Base-by-base conservation (phyloP, 2,113 vertebrate species). In the Mixornis gularis region DNA sequence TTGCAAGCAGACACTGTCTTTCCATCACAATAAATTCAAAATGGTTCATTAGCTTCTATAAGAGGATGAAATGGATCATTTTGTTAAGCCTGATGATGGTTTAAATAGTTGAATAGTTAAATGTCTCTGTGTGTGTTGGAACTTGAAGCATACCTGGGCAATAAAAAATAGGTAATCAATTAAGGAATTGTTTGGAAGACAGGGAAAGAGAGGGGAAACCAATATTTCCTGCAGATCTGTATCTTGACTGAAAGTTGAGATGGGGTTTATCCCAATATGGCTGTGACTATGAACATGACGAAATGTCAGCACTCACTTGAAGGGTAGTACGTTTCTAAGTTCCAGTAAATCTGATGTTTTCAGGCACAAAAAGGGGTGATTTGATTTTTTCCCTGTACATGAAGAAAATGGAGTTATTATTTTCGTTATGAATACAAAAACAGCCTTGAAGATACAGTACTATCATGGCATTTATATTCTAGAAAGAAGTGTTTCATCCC, bases 1-100 rank as follows among this genome's bases (percentile, higher is more conserved):
- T 97, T 97, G 93, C 83, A 85, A 90, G 74, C 60, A 97, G 91
- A 74, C 74, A 92, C 48, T 93, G 71, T 96, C 93, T 95, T 97
- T 95, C 93, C 83, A 90, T 73, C 79, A 91, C 90, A 97, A 87
- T 95, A 95, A 96, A 95, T 93, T 96, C 87, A 91, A 90, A 96
- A 48, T 91, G 79, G 87, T 91, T 97, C 90, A 95, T 98, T 97
- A 96, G 77, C 38, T 96, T 94, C 81, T 82, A 17, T 79, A 79
- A 93, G 85, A 93, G 30, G 41, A 89, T 81, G 48, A 96, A 97
- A 96, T 69, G 71, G 74, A 96, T 87, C 32, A 48, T 95, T 76
- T 91, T 91, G 62, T 89, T 97, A 96, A 79, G 52, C 29, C 17
- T 89, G 71, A 70, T 69, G 83, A 86, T 85, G 68, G 78, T 90